phyloP scores from a whole-genome alignment of 2,888 invertebrate genomes.

The Meteorus colon region DNA sequence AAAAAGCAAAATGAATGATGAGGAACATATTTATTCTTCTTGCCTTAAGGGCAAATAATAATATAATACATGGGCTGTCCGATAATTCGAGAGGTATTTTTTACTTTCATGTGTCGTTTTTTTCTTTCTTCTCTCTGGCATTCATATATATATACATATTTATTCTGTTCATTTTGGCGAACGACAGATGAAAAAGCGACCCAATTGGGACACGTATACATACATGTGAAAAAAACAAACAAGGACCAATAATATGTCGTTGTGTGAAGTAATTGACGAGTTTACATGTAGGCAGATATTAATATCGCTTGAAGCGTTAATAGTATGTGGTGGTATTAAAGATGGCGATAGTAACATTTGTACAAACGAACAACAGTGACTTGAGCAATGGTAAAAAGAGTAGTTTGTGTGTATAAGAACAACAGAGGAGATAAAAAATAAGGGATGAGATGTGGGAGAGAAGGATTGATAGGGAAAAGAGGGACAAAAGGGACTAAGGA shows the following conservation, averaged over 20 bases:
- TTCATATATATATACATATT: too few species aligned
- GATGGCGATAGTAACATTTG: slow-evolving; percentile 44
- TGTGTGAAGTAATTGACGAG: slow-evolving; percentile 71
- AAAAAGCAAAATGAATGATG: slow-evolving; percentile 7
- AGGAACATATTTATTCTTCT: not conserved
- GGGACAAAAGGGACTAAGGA: slow-evolving; percentile 42
- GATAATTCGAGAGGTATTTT: not conserved
- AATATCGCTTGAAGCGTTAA: slow-evolving; percentile 65
- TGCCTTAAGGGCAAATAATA: slow-evolving; percentile 3
- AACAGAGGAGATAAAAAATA: slow-evolving; percentile 1
- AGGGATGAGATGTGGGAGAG: slow-evolving; percentile 25
- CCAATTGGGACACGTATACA: not conserved
- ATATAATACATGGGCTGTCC: not conserved
- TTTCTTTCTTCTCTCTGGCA: not conserved
- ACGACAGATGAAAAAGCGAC: not conserved
- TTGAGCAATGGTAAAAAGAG: slow-evolving; percentile 1
- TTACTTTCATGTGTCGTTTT: not conserved
- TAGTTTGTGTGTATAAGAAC: not conserved
- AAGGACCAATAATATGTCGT: slow-evolving; percentile 65
- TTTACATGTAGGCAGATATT: slow-evolving; percentile 69
- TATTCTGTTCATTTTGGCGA: not conserved
- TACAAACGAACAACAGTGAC: slow-evolving; percentile 8
- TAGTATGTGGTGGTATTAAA: slow-evolving; percentile 56
- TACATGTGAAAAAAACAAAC: slow-evolving; percentile 16
- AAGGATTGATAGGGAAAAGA: slow-evolving; percentile 34